Conservation (phyloP, 1,140 invertebrate genomes). For the Achatina immaculata region DNA sequence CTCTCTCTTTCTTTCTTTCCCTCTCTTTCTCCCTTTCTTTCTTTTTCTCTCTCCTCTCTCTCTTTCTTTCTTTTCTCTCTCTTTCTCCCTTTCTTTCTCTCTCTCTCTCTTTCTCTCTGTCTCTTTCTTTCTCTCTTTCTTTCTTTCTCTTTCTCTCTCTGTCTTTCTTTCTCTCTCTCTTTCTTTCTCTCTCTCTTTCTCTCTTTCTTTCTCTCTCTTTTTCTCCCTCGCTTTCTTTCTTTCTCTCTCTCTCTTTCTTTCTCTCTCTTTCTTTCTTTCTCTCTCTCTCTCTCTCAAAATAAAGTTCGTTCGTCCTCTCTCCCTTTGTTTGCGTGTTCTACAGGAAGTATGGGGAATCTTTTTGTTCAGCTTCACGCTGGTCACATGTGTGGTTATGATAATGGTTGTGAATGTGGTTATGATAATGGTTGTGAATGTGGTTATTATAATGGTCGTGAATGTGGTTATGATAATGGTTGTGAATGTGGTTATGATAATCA, state of each 20-base stretch:
- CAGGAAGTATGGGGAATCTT: too few species aligned
- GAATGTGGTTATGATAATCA: too few species aligned
- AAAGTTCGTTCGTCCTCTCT: too few species aligned
- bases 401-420: too few species aligned
- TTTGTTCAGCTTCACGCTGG: too few species aligned
- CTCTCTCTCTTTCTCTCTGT: background rate
- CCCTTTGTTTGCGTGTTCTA: too few species aligned
- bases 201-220: too few species aligned
- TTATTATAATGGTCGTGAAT: too few species aligned
- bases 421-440: too few species aligned
- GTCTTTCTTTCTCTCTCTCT: background rate
- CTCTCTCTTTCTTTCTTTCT: background rate
- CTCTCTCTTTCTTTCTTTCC: background rate
- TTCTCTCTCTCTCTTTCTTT: background rate
- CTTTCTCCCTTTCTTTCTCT: slow-evolving; percentile 9
- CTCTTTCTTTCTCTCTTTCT: slow-evolving; percentile 5
- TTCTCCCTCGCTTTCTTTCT: background rate
- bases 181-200: background rate
- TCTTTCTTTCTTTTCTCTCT: slow-evolving; percentile 22
- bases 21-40: slow-evolving; percentile 29
- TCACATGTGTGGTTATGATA: too few species aligned
- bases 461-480: too few species aligned
- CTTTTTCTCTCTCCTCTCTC: slow-evolving; percentile 19
- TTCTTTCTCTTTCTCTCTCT: background rate
- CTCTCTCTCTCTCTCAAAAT: background rate